Evolutionary conservation across 2,888 invertebrate genomes (phyloP).

Genomic region (Nezara viridula): DNA sequence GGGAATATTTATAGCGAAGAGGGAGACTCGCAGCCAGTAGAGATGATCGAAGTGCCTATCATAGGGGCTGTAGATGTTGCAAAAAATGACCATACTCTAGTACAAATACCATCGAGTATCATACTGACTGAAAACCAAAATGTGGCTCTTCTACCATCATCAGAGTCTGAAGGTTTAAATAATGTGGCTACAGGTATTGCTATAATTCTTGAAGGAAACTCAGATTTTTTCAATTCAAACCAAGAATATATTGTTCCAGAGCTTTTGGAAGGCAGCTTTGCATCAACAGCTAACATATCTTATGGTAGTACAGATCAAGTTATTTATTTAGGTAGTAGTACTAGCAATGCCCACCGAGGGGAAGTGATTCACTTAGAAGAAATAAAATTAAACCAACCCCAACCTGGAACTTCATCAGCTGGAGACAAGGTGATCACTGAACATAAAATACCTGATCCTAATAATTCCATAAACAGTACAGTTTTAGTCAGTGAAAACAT

Average conservation of each 20-base stretch:
- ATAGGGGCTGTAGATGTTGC: slow-evolving; percentile 62
- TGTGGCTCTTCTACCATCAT: slow-evolving; percentile 70
- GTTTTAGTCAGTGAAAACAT: slow-evolving; percentile 22
- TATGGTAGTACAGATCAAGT: slow-evolving; percentile 47
- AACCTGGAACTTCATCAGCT: slow-evolving; percentile 42
- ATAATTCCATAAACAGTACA: not conserved
- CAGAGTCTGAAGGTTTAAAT: slow-evolving; percentile 73
- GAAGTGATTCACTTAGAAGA: slow-evolving; percentile 52
- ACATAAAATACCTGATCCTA: not conserved
- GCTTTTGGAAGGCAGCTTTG: slow-evolving; percentile 42
- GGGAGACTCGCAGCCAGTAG: slow-evolving; percentile 53
- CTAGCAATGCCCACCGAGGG: slow-evolving; percentile 19
- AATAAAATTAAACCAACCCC: slow-evolving; percentile 49
- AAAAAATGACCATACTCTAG: slow-evolving; percentile 61
- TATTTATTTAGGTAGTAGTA: slow-evolving; percentile 52
- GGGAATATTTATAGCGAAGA: slow-evolving; percentile 49
- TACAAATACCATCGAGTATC: slow-evolving; percentile 65
- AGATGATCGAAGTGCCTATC: slow-evolving; percentile 66
- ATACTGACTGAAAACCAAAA: slow-evolving; percentile 65
- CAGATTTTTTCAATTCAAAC: slow-evolving; percentile 60
- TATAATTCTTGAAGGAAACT: slow-evolving; percentile 65
- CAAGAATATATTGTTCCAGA: slow-evolving; percentile 66
- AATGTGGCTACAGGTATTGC: slow-evolving; percentile 74
- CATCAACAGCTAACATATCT: slow-evolving; percentile 44
- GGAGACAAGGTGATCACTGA: not conserved